Base-by-base conservation (phyloP, 2,113 vertebrate genomes). In the Tursiops truncatus region DNA sequence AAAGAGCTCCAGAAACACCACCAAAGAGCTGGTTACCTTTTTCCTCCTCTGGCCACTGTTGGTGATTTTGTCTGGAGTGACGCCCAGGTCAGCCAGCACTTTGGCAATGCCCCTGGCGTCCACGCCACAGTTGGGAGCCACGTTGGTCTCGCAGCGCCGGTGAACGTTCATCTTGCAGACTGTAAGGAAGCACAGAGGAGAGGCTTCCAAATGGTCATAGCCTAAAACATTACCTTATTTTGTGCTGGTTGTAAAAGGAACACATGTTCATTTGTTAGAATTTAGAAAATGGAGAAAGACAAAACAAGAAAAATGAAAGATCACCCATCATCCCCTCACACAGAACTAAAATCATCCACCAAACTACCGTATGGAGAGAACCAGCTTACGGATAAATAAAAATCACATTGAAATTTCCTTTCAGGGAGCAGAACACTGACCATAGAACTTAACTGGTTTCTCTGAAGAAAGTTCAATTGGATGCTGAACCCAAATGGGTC, bases 81-180 rank as follows among this genome's bases (percentile, higher is more conserved):
- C 99, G 12, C 99, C 99, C 53, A 99, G 99, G 98, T 99, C 99
- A 2, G 99, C 99, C 81, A 99, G 98, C 84, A 99, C 99, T 98
- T 99, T 99, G 70, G 99, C 99, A 50, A 99, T 99, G 14, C 99
- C 99, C 96, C 99, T 98, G 97, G 99, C 99, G 56, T 99, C 99
- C 96, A 99, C 99, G 1, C 99, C 99, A 33, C 99, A 99, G 99
- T 99, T 99, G 74, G 99, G 99, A 85, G 99, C 99, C 97, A 99
- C 99, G 10, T 99, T 99, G 96, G 98, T 99, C 99, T 99, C 99
- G 98, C 99, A 99, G 92, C 99, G 99, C 91, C 99, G 98, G 98
- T 99, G 99, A 95, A 99, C 99, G 62, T 99, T 99, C 99, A 99
- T 99, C 99, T 99, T 99, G 99, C 99, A 99, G 95, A 99, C 99